Percentiles rank a stretch among this genome's conserved stretches.
Conservation (phyloP, 1,140 invertebrate genomes). For the Drosophila nasuta region DNA sequence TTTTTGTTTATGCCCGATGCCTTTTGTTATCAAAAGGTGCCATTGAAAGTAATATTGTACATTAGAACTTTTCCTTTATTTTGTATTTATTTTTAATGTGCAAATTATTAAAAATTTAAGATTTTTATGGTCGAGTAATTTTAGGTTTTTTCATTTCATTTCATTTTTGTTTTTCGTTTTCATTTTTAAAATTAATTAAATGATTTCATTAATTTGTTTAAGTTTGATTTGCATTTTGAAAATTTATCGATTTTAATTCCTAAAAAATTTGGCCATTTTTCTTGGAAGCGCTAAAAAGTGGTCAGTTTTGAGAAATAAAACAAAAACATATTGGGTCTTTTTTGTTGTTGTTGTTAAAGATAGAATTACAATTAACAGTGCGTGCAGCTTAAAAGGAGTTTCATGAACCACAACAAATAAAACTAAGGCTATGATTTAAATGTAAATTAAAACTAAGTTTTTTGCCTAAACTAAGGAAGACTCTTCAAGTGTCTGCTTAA, state of each 20-base stretch:
- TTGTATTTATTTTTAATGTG: constrained; percentile 52
- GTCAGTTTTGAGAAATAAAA: constrained; percentile 77
- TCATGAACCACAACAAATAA: constrained; percentile 10
- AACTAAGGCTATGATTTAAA: constrained; percentile 24
- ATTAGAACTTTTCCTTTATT: constrained; percentile 31
- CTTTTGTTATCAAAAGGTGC: constrained; percentile 65
- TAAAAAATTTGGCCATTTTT: constrained; percentile 84
- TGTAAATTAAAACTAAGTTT: constrained; percentile 25
- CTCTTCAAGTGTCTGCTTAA: constrained; percentile 67
- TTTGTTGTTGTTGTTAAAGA: neutral
- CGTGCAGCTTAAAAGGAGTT: constrained; percentile 15
- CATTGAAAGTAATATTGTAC: constrained; percentile 62
- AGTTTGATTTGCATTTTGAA: constrained; percentile 48
- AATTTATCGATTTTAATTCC: constrained; percentile 66
- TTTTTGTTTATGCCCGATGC: constrained; percentile 45
- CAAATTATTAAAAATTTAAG: constrained; percentile 67
- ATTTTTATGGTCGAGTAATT: constrained; percentile 31
- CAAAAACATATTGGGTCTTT: constrained; percentile 30
- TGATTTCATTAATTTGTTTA: constrained; percentile 59
- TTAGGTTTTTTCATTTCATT: neutral
- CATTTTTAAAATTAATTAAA: constrained; percentile 56
- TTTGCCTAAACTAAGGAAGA: constrained; percentile 76
- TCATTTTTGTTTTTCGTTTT: constrained; percentile 26
- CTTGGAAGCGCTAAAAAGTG: constrained; percentile 81
- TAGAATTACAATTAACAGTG: constrained; percentile 23